Conservation (phyloP, 2,888 invertebrate species). For the Euclidia mi region DNA sequence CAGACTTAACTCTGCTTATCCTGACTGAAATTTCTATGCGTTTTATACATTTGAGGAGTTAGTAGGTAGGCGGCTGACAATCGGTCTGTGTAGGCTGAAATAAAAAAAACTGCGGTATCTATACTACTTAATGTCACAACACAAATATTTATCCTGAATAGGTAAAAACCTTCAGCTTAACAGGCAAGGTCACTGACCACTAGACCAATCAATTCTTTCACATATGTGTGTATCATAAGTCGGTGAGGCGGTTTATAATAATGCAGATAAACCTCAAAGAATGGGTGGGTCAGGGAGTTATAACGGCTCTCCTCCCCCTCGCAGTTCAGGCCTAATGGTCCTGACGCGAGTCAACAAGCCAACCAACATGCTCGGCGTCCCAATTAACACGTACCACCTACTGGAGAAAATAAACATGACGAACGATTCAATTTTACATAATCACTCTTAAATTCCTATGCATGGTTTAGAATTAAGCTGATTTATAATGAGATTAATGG, state of each 20-base stretch:
- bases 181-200: too few relatives aligned
- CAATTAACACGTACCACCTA: constrained; percentile 75
- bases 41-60: too few relatives aligned
- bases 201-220: constrained; percentile 21
- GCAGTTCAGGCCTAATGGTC: constrained; percentile 73
- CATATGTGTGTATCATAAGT: constrained; percentile 25
- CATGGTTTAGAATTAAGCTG: too few relatives aligned
- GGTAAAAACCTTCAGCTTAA: too few relatives aligned
- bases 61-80: too few relatives aligned
- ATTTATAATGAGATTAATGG: too few relatives aligned
- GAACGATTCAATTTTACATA: constrained; percentile 63
- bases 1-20: too few relatives aligned
- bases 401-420: constrained; percentile 74
- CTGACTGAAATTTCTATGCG: too few relatives aligned
- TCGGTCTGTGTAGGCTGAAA: too few relatives aligned
- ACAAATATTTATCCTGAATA: too few relatives aligned
- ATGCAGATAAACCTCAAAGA: constrained; percentile 71
- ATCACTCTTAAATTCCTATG: constrained; percentile 40
- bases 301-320: constrained; percentile 49
- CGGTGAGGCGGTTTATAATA: constrained; percentile 56
- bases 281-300: constrained; percentile 59
- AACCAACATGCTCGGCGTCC: constrained; percentile 76
- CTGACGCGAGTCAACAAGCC: constrained; percentile 81
- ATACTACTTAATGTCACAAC: too few relatives aligned
- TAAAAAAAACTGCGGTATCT: too few relatives aligned